phyloP scores from a whole-genome alignment of 2,888 invertebrate genomes.

The Hemicrepidius hirtus region DNA sequence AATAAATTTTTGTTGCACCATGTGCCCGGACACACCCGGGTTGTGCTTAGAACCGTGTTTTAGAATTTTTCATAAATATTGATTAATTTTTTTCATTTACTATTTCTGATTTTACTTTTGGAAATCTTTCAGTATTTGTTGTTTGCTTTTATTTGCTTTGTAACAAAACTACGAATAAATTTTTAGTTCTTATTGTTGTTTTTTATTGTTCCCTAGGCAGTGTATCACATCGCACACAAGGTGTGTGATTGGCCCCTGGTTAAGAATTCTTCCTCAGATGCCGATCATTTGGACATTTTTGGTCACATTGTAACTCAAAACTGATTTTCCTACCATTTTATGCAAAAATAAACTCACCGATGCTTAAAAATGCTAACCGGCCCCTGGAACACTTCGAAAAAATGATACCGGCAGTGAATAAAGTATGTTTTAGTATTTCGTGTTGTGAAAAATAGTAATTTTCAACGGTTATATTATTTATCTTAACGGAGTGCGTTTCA shows the following conservation, averaged over 20 bases:
- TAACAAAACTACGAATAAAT: slow-evolving; percentile 2
- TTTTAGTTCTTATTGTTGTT: slow-evolving; percentile 1
- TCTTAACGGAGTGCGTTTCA: too few species aligned
- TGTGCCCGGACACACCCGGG: background rate
- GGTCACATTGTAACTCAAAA: background rate
- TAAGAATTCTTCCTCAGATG: background rate
- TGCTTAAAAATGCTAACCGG: slow-evolving; percentile 1
- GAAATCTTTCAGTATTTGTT: slow-evolving; percentile 1
- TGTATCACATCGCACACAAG: slow-evolving; percentile 2
- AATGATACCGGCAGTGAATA: background rate
- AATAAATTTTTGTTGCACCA: slow-evolving; percentile 10
- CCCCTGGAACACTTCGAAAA: too few species aligned
- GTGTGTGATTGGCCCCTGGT: slow-evolving; percentile 4
- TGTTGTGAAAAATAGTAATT: too few species aligned
- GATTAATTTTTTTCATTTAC: slow-evolving; percentile 7
- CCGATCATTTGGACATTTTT: slow-evolving; percentile 2
- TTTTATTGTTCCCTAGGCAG: slow-evolving; percentile 1
- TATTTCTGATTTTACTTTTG: too few species aligned
- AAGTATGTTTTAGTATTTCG: too few species aligned
- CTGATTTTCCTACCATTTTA: slow-evolving; percentile 1
- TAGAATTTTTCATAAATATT: slow-evolving; percentile 8
- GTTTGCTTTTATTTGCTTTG: slow-evolving; percentile 9
- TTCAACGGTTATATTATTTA: too few species aligned
- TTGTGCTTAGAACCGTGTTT: slow-evolving; percentile 9
- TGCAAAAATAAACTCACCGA: slow-evolving; percentile 1